Conservation (phyloP, 1,140 invertebrate species). For the Chymomyza costata region DNA sequence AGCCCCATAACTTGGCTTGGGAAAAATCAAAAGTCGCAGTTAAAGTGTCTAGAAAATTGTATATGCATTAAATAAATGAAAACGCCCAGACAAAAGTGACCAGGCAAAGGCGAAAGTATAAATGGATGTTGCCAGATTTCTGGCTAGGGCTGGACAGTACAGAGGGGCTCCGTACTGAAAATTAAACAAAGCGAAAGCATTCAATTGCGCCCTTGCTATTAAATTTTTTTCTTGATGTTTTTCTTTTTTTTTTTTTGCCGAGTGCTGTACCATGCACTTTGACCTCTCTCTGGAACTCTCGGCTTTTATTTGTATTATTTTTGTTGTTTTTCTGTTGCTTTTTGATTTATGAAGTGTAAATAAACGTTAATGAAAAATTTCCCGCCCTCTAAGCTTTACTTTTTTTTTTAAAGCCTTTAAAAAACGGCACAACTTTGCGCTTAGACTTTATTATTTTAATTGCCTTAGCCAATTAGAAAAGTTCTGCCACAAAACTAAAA, state of each 20-base stretch:
- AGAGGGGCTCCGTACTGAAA: constrained; percentile 23
- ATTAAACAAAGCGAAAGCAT: constrained; percentile 45
- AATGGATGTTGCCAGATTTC: constrained; percentile 20
- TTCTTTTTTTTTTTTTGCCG: constrained; percentile 6
- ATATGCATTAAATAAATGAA: constrained; percentile 73
- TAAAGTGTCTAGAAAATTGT: constrained; percentile 73
- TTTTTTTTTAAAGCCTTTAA: not conserved
- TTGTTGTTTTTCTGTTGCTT: constrained; percentile 6
- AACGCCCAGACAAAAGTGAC: constrained; percentile 46
- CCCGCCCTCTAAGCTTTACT: constrained; percentile 4
- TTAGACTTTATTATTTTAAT: constrained; percentile 32
- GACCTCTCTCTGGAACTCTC: constrained; percentile 2
- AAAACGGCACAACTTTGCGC: not conserved
- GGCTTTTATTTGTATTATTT: constrained; percentile 1
- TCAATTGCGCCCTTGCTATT: not conserved
- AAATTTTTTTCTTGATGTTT: constrained; percentile 3
- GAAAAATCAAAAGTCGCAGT: constrained; percentile 62
- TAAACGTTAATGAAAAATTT: constrained; percentile 37
- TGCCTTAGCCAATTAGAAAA: constrained; percentile 57
- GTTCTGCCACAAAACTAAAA: constrained; percentile 43
- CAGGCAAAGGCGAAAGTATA: constrained; percentile 21
- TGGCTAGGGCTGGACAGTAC: not conserved
- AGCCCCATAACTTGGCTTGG: constrained; percentile 30
- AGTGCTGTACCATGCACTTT: constrained; percentile 7
- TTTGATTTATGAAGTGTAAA: constrained; percentile 49